phyloP scores from a whole-genome alignment of 2,888 invertebrate species.

The Cataglyphis livida region DNA sequence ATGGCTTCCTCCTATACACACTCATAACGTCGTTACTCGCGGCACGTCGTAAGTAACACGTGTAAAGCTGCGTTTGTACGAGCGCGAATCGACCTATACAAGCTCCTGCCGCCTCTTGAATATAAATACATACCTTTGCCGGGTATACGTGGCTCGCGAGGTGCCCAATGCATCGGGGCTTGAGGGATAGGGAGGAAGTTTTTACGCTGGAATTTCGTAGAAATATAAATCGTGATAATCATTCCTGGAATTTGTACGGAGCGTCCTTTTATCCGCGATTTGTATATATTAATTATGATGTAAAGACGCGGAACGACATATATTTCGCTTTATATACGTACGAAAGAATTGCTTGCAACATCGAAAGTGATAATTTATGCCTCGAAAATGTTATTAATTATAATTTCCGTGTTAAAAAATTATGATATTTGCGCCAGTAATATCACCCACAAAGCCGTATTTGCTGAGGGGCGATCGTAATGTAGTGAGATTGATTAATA shows the following conservation, averaged over 20 bases:
- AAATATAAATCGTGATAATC: constrained; percentile 70
- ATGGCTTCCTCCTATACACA: constrained; percentile 19
- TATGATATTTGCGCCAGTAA: neutral
- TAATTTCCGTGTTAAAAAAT: neutral
- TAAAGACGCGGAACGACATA: constrained; percentile 39
- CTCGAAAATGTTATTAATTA: constrained; percentile 27
- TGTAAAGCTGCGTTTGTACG: constrained; percentile 68
- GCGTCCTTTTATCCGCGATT: constrained; percentile 43
- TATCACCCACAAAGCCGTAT: constrained; percentile 9
- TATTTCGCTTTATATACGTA: constrained; percentile 39
- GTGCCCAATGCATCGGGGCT: neutral
- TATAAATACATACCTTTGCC: constrained; percentile 60
- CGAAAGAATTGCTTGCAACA: constrained; percentile 15
- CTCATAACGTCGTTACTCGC: constrained; percentile 68
- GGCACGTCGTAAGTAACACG: constrained; percentile 75
- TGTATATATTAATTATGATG: constrained; percentile 62
- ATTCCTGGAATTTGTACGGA: constrained; percentile 60
- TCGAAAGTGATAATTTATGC: constrained; percentile 27
- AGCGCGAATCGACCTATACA: constrained; percentile 62
- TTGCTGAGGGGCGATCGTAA: neutral
- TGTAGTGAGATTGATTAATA: neutral
- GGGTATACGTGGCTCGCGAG: neutral
- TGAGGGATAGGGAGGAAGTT: neutral
- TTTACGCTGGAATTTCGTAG: constrained; percentile 65
- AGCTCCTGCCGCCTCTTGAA: constrained; percentile 54